Base-by-base conservation (phyloP, 2,888 invertebrate species). In the Camptogramma bilineatum region DNA sequence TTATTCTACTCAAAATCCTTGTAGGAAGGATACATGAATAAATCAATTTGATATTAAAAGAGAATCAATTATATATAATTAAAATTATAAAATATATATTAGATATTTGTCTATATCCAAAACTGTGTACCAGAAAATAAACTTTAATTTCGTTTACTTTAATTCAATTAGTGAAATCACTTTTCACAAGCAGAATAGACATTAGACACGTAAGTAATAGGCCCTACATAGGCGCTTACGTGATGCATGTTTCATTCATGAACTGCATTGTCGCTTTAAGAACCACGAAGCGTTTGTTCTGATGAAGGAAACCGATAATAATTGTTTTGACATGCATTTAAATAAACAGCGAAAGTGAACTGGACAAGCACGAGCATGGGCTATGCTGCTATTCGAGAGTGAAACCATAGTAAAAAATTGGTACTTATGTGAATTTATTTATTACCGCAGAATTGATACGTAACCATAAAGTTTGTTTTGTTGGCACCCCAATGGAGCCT, bases 311-410 rank as follows among this genome's bases (percentile, higher is more conserved):
- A 46, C 53, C 52, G 56, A 52, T 62, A 44, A 61, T 58, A 72
- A 65, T 57, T 24, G 57, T 56, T 72, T 72, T 64, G 68, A 56
- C 58, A 65, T 56, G 64, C 52, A 48, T 66, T 61, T 17, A 60
- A 59, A 64, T 63, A 47, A 57, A 64, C 57, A 62, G 68, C 31
- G 70, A 72, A 69, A 72, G 70, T 71, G 50, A 57, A 46, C 56
- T 57, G 16, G 52, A 54, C 34, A 34, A 39, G 34, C 34, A 39
- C 57, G 39, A n/a, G 48, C 50, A 48, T 44, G 42, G 18, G 16
- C 28, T 53, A 48, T 57, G 53, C 31, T 55, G 52, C 52, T 61
- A 47, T 24, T 60, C 24, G 24, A 56, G 56, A 64, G 52, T 56
- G 48, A 52, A 55, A 64, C 47, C 56, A 52, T 39, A 47, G 17